phyloP scores from a whole-genome alignment of 2,888 invertebrate species.

The Norana najaformis region DNA sequence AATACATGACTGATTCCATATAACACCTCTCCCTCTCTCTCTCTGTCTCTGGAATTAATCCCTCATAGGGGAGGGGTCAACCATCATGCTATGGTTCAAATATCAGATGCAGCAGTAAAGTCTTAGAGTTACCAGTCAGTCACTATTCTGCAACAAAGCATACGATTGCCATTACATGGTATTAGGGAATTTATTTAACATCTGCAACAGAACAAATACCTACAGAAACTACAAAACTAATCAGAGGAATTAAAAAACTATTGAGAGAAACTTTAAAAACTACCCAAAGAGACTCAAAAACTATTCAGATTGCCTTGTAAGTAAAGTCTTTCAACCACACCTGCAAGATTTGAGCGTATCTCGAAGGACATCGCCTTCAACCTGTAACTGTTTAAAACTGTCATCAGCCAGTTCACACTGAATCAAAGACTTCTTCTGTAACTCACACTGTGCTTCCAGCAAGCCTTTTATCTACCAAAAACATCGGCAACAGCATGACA shows the following conservation, averaged over 20 bases:
- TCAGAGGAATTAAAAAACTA: background rate
- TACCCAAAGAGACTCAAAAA: too few species aligned
- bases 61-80: too few species aligned
- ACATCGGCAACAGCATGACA: background rate
- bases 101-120: background rate
- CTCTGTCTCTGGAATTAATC: too few species aligned
- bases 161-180: background rate
- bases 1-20: background rate
- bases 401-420: background rate
- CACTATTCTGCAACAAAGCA: background rate
- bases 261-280: background rate
- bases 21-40: too few species aligned
- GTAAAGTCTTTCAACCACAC: background rate
- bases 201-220: background rate
- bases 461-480: background rate
- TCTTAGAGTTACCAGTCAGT: background rate
- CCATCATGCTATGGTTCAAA: background rate
- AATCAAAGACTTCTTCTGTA: background rate
- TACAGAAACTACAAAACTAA: too few species aligned
- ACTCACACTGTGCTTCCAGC: background rate
- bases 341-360: background rate
- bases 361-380: constrained; percentile 22
- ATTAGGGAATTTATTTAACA: background rate
- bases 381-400: constrained; percentile 5
- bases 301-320: background rate